A percentile compares a stretch with the other conserved stretches of the same genome.
Evolutionary conservation across 30 jellyfish, hydroid and myxozoan species (phyloP).

Genomic region (Aurelia sp.): DNA sequence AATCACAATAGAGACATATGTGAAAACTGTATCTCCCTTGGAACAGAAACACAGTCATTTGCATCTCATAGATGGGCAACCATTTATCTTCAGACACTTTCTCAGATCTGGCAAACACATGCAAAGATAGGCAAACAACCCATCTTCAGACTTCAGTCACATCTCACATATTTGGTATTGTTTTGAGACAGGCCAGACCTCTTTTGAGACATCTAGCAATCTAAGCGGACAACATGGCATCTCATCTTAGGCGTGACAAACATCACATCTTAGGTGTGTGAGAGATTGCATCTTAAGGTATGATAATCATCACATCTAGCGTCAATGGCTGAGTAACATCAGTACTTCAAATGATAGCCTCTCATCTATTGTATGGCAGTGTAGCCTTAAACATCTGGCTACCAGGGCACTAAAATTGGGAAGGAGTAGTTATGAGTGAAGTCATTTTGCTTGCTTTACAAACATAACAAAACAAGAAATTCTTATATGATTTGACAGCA

Average conservation of each 20-base stretch:
- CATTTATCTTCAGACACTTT: too few relatives aligned
- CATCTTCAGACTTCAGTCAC: too few relatives aligned
- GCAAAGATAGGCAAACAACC: too few relatives aligned
- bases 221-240: not conserved
- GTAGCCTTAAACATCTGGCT: slow-evolving; percentile 44
- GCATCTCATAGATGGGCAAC: too few relatives aligned
- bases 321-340: slow-evolving; percentile 54
- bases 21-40: too few relatives aligned
- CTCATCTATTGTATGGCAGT: slow-evolving; percentile 66
- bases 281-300: slow-evolving; percentile 22
- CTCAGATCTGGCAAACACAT: too few relatives aligned
- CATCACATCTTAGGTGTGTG: slow-evolving; percentile 19
- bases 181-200: not conserved
- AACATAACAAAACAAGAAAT: too few relatives aligned
- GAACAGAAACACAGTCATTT: too few relatives aligned
- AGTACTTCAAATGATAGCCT: slow-evolving; percentile 65
- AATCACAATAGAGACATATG: too few relatives aligned
- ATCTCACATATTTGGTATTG: too few relatives aligned
- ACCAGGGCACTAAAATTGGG: slow-evolving; percentile 67
- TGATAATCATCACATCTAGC: slow-evolving; percentile 27
- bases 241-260: slow-evolving; percentile 3
- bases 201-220: slow-evolving; percentile 5
- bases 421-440: slow-evolving; percentile 47
- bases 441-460: not conserved
- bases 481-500: not conserved